These are phyloP conservation scores for Hiodon tergisus DNA, from an alignment of 2,113 vertebrate species.

Conservation along the genomic window DNA sequence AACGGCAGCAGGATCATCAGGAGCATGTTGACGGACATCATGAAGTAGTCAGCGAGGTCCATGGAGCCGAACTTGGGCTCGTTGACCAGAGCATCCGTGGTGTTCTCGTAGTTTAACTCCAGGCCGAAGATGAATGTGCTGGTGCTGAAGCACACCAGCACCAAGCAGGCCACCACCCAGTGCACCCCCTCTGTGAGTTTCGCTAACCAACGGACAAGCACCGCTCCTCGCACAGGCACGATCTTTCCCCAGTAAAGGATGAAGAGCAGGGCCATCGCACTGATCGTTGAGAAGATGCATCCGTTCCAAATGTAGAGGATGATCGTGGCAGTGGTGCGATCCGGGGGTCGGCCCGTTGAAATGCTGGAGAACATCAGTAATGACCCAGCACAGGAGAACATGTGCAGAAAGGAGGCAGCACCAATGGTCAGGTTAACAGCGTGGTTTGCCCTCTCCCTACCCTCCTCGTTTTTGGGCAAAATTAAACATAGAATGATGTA, in stretches of 20 bases:
- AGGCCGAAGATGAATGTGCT: background rate
- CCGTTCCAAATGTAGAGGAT: background rate
- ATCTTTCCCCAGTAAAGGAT: constrained; percentile 11
- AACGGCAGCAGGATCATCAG: background rate
- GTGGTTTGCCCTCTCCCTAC: background rate
- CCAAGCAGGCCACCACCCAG: background rate
- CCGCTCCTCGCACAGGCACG: background rate
- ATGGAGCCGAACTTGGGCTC: background rate
- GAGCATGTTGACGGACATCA: background rate
- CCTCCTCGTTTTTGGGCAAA: background rate
- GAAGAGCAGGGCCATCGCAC: background rate
- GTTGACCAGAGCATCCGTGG: background rate
- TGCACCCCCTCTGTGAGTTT: background rate
- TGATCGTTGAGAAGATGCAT: background rate
- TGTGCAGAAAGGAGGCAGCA: background rate
- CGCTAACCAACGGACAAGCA: background rate
- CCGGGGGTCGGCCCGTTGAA: background rate
- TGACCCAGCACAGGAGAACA: background rate
- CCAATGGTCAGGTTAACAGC: constrained; percentile 8
- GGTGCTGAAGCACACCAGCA: background rate
- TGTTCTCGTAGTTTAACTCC: background rate
- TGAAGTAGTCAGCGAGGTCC: background rate
- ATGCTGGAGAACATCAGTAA: no score
- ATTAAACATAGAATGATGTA: constrained; percentile 15
- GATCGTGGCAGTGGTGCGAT: background rate